Base-by-base conservation (phyloP, 2,888 invertebrate species). In the Cyrtodaria siliqua region DNA sequence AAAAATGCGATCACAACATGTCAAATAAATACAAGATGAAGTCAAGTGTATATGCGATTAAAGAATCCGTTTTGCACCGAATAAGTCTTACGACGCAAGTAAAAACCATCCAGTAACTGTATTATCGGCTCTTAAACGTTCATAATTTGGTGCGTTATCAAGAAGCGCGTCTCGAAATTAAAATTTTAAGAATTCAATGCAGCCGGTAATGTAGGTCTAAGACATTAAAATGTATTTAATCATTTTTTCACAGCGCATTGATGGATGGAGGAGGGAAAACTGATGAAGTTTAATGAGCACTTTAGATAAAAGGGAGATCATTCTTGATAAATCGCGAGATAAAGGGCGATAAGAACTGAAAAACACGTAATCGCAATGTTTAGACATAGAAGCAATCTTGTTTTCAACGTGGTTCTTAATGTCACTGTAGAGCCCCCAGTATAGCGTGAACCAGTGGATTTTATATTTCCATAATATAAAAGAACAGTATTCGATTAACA, bases 201-300 rank as follows among this genome's bases (percentile, higher is more conserved):
- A 44, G 44, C 44, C n/a, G 16, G 4, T 60, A 60, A 47, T 44
- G 47, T 47, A 47, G 60, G 60, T 47, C 42, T 23, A 27, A n/a
- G n/a, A 27, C 63, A 74, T 74, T 74, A 69, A 68, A 74, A 69
- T 74, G 23, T 40, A 63, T 59, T 74, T 74, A 63, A 74, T 69
- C 68, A 64, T 26, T 47, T 59, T n/a, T 38, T 50, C 71, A 16
- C 71, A 50, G 64, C 59, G 40, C 57, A 44, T 52, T 64, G 53
- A 71, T 64, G 64, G 29, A 18, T 16, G 40, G 27, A 64, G 71
- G 71, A 57, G 74, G 74, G 68, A 26, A 55, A 53, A 29, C 50
- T 59, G 63, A 74, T 63, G 49, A 63, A 50, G 38, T 52, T 44
- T 44, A 74, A 68, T 63, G 63, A 68, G 63, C 44, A 55, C 33